A percentile compares a stretch with the other conserved stretches of the same genome.
Evolutionary conservation across 2,888 invertebrate species (phyloP).

Genomic region (Rambutsinella grinnellia): DNA sequence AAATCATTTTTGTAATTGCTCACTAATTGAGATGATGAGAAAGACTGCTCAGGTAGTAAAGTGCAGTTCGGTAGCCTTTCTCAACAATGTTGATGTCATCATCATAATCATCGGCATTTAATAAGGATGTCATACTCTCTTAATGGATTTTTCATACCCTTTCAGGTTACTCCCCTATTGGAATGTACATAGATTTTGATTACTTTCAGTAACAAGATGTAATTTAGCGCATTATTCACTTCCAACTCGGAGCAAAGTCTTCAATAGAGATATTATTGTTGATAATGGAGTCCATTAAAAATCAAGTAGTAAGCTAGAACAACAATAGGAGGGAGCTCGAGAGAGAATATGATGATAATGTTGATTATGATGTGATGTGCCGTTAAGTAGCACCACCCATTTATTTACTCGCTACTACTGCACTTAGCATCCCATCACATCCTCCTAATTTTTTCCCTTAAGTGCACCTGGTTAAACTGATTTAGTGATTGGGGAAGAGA

Average conservation of each 20-base stretch:
- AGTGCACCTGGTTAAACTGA: constrained; percentile 56
- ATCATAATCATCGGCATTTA: neutral
- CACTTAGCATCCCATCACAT: too few relatives aligned
- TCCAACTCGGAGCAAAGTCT: too few relatives aligned
- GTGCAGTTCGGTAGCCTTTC: constrained; percentile 12
- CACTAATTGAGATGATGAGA: constrained; percentile 43
- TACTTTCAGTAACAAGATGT: constrained; percentile 52
- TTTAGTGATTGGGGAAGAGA: constrained; percentile 26
- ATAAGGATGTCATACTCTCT: neutral
- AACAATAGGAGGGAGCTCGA: too few relatives aligned
- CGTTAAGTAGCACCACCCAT: constrained; percentile 50
- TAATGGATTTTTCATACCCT: neutral
- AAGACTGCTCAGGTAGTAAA: neutral
- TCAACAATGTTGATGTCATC: constrained; percentile 4
- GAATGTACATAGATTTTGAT: constrained; percentile 33
- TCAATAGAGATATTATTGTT: constrained; percentile 24
- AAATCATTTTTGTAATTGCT: constrained; percentile 51
- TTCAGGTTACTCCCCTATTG: too few relatives aligned
- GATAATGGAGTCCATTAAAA: constrained; percentile 55
- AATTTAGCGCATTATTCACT: constrained; percentile 53
- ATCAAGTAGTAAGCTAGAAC: too few relatives aligned
- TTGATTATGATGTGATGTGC: constrained; percentile 44
- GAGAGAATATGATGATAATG: constrained; percentile 7
- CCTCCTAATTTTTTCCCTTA: constrained; percentile 36
- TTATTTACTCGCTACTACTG: constrained; percentile 38